These are phyloP conservation scores for Ctenodactylus gundi DNA, from an alignment of 2,113 vertebrate genomes.

Conservation along the genomic window DNA sequence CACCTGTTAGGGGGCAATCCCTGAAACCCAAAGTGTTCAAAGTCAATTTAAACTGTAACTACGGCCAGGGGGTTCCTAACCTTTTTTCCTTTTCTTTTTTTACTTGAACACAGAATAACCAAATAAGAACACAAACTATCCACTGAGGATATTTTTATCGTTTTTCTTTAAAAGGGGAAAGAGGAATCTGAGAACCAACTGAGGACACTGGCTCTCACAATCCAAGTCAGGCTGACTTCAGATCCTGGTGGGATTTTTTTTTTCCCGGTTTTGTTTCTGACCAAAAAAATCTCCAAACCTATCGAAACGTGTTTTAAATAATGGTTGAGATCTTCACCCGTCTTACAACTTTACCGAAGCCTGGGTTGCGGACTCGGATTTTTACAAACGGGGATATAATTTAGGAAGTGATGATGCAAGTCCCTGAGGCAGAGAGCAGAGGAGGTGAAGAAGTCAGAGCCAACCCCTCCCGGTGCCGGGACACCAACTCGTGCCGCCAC, in stretches of 20 bases:
- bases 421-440: slow-evolving; percentile 48
- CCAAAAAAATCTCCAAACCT: not conserved
- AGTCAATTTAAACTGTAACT: not conserved
- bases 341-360: not conserved
- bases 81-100: not conserved
- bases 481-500: slow-evolving; percentile 45
- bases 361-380: not conserved
- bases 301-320: slow-evolving; percentile 1
- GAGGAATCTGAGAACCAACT: slow-evolving; percentile 9
- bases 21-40: not conserved
- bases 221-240: slow-evolving; percentile 19
- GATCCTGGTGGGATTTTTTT: not conserved
- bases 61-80: not conserved
- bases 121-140: not conserved
- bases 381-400: slow-evolving; percentile 62
- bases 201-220: not conserved
- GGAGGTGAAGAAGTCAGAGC: slow-evolving; percentile 72
- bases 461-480: slow-evolving; percentile 63
- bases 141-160: not conserved
- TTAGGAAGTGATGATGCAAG: slow-evolving; percentile 80
- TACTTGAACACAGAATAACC: not conserved
- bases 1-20: slow-evolving; percentile 37
- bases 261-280: not conserved
- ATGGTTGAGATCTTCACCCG: slow-evolving; percentile 2
- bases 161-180: not conserved